These are phyloP conservation scores for Gorsachius magnificus DNA, from an alignment of 2,797 vertebrate species.

Conservation along the genomic window DNA sequence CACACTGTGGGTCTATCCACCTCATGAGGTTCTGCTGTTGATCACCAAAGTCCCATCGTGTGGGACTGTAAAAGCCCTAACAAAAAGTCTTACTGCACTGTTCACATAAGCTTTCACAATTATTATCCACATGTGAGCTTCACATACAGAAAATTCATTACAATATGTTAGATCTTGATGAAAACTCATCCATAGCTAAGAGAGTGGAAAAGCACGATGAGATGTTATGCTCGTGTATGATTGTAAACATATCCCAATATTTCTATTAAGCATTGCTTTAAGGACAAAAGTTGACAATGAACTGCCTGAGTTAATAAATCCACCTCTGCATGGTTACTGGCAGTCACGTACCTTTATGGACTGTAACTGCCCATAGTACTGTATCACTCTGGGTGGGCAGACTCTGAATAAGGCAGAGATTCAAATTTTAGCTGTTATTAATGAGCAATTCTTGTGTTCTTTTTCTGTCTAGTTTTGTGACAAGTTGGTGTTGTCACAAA, in stretches of 20 bases:
- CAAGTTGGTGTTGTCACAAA: not conserved
- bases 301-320: not conserved
- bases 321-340: not conserved
- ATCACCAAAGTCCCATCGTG: not conserved
- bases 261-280: not conserved
- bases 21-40: not conserved
- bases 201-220: not conserved
- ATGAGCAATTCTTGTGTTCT: not conserved
- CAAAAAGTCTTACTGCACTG: not conserved
- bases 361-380: not conserved
- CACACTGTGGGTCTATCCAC: too few relatives aligned
- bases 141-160: not conserved
- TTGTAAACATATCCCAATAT: not conserved
- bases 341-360: not conserved
- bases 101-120: not conserved
- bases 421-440: not conserved
- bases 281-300: not conserved
- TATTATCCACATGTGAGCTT: not conserved
- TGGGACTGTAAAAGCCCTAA: not conserved
- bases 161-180: not conserved
- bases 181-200: not conserved
- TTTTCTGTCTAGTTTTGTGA: not conserved
- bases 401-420: not conserved
- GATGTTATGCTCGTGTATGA: not conserved
- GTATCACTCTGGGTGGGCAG: not conserved